These are phyloP conservation scores for Hoplostethus mediterraneus DNA, from an alignment of 2,797 vertebrate species.

Conservation along the genomic window DNA sequence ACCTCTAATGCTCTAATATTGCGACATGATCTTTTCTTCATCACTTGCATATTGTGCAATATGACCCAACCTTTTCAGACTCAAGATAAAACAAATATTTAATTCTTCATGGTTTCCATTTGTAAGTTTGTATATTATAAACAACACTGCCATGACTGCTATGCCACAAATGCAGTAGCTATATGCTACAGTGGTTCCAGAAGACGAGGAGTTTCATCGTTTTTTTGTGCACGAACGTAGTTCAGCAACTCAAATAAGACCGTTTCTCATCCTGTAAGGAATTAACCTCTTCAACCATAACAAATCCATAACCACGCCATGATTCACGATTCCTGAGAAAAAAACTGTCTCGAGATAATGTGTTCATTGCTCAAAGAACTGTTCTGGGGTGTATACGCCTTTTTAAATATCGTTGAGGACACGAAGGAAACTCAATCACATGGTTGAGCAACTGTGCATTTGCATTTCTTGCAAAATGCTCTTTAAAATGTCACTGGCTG, in stretches of 20 bases:
- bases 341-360: conserved; percentile 32
- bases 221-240: conserved; percentile 12
- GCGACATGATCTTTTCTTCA: too few species aligned
- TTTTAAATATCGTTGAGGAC: conserved; percentile 55
- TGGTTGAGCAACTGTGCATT: too few species aligned
- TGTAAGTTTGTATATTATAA: too few species aligned
- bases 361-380: conserved; percentile 26
- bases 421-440: conserved; percentile 66
- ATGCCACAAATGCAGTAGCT: too few species aligned
- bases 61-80: too few species aligned
- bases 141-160: too few species aligned
- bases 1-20: too few species aligned
- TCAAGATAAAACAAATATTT: too few species aligned
- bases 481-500: conserved; percentile 69
- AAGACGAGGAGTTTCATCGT: not conserved
- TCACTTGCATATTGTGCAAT: too few species aligned
- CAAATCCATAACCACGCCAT: conserved; percentile 20
- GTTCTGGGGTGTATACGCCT: conserved; percentile 17
- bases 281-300: conserved; percentile 30
- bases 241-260: conserved; percentile 13
- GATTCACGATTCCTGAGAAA: conserved; percentile 26
- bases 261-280: conserved; percentile 20
- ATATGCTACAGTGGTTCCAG: conserved; percentile 1
- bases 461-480: conserved; percentile 60
- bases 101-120: too few species aligned